Evolutionary conservation across 2,888 invertebrate genomes (phyloP).

Genomic region (Yponomeuta sedellus): DNA sequence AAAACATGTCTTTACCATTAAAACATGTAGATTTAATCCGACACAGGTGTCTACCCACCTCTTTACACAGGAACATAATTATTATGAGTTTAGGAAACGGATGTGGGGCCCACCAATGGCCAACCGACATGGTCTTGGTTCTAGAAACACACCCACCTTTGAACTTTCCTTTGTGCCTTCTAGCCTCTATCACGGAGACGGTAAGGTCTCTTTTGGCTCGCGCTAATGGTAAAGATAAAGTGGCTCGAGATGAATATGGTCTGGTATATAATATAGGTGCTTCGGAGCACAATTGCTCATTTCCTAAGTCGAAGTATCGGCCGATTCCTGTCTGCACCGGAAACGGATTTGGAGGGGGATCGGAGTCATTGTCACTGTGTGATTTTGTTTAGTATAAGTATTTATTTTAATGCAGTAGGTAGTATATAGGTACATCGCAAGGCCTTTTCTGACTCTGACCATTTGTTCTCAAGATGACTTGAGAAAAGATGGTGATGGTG

Average conservation of each 20-base stretch:
- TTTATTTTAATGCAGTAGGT: no score
- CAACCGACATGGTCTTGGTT: slow-evolving; percentile 40
- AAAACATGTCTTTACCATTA: not conserved
- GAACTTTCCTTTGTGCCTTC: not conserved
- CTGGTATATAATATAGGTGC: not conserved
- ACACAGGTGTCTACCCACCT: slow-evolving; percentile 13
- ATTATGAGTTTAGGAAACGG: slow-evolving; percentile 65
- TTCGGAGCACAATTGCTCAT: slow-evolving; percentile 10
- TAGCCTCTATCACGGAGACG: not conserved
- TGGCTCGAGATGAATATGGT: not conserved
- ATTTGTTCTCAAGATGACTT: no score
- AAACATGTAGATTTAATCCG: slow-evolving; percentile 8
- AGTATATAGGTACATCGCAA: no score
- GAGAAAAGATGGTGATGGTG: no score
- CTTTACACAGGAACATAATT: slow-evolving; percentile 28
- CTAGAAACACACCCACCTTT: slow-evolving; percentile 4
- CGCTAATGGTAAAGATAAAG: not conserved
- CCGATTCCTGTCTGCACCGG: not conserved
- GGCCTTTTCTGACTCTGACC: no score
- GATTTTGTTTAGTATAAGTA: not conserved
- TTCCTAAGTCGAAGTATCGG: slow-evolving; percentile 10
- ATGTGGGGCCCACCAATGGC: slow-evolving; percentile 52
- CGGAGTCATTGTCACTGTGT: not conserved
- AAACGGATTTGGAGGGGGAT: not conserved
- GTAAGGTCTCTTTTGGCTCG: not conserved